Conservation (phyloP, 1,140 invertebrate species). For the Tribolium madens region DNA sequence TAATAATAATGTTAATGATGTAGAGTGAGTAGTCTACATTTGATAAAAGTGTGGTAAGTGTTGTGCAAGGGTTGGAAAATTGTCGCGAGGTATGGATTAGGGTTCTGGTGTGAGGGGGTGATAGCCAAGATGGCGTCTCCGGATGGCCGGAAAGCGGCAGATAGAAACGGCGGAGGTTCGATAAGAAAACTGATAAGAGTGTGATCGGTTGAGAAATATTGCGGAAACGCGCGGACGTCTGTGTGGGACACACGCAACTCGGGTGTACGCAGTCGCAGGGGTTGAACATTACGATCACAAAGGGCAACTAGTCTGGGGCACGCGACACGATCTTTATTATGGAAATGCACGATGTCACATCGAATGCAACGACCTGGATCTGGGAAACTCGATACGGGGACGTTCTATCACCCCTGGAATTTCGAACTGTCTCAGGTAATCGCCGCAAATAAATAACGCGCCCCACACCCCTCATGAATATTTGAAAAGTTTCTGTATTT, state of each 20-base stretch:
- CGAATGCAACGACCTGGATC: constrained; percentile 49
- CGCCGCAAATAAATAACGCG: constrained; percentile 26
- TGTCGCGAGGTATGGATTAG: background rate
- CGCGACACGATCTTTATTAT: constrained; percentile 53
- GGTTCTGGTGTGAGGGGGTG: constrained; percentile 10
- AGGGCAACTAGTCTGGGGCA: constrained; percentile 51
- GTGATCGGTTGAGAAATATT: constrained; percentile 52
- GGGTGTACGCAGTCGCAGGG: constrained; percentile 44
- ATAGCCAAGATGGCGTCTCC: constrained; percentile 35
- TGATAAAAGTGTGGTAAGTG: background rate
- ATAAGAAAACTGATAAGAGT: constrained; percentile 56
- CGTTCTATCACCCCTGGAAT: constrained; percentile 25
- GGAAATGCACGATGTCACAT: constrained; percentile 52
- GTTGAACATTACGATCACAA: constrained; percentile 46
- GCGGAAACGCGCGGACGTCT: constrained; percentile 50
- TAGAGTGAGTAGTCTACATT: background rate
- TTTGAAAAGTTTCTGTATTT: constrained; percentile 36
- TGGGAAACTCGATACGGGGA: constrained; percentile 33
- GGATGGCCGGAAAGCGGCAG: constrained; percentile 54
- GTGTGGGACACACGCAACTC: constrained; percentile 49
- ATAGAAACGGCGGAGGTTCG: constrained; percentile 51
- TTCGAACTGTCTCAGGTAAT: constrained; percentile 38
- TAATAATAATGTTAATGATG: background rate
- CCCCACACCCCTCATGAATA: constrained; percentile 29
- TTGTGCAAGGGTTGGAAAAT: background rate